Evolutionary conservation across 2,113 vertebrate species (phyloP).

Genomic region (Amphiprion ocellaris): DNA sequence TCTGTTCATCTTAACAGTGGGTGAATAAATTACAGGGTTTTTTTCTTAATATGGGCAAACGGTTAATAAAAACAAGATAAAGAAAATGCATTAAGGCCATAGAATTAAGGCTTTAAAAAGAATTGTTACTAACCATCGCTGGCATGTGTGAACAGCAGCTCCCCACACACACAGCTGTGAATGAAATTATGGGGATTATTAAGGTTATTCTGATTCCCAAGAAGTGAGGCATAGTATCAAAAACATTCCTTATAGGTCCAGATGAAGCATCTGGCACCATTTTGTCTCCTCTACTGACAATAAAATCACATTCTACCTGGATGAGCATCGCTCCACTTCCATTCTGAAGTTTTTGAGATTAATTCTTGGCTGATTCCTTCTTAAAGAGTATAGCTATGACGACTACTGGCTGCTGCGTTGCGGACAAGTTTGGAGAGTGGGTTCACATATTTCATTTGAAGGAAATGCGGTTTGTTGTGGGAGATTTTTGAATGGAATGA

Average conservation of each 20-base stretch:
- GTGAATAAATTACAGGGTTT: constrained; percentile 21
- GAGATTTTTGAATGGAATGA: constrained; percentile 59
- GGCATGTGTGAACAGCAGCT: constrained; percentile 46
- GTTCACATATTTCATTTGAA: constrained; percentile 8
- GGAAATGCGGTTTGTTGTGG: constrained; percentile 10
- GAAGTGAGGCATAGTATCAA: constrained; percentile 51
- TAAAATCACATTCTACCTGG: constrained; percentile 47
- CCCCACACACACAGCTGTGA: constrained; percentile 36
- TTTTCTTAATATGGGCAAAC: constrained; percentile 13
- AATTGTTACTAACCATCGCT: constrained; percentile 27
- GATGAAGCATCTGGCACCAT: constrained; percentile 46
- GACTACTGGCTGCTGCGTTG: not conserved
- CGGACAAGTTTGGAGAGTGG: not conserved
- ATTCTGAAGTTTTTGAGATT: constrained; percentile 8
- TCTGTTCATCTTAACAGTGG: constrained; percentile 23
- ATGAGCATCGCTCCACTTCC: constrained; percentile 37
- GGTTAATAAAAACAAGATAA: constrained; percentile 34
- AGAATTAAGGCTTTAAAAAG: constrained; percentile 66
- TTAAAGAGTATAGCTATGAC: not conserved
- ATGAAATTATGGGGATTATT: constrained; percentile 32
- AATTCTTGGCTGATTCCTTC: constrained; percentile 3
- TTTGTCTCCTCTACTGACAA: constrained; percentile 30
- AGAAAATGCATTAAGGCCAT: constrained; percentile 62
- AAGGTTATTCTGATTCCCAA: no score
- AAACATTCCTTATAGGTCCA: constrained; percentile 60